Base-by-base conservation (phyloP, 2,888 invertebrate genomes). In the Euzetes globulus region DNA sequence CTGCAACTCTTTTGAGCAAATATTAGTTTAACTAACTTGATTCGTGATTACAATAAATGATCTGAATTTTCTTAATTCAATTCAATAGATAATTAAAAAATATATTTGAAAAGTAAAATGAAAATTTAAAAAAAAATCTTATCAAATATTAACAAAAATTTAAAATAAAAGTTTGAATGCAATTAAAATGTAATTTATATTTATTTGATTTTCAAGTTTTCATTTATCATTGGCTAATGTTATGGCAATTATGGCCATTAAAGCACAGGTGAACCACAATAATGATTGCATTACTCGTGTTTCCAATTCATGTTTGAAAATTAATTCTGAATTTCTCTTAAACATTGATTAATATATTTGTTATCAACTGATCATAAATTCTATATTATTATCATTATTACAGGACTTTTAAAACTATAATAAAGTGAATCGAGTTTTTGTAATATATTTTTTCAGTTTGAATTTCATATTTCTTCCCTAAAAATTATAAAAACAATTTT, bases 181-280 rank as follows among this genome's bases (percentile, higher is more conserved):
- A 58, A 58, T 58, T 58, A 27, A 58, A 58, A 27, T 22, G 13
- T 22, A 58, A 58, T 29, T 27, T 22, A 58, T 27, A 50, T 55
- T 55, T 19, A 13, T 55, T 55, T 58, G 13, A 58, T 58, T 58
- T 58, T 11, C 3, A 27, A 15, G 27, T 29, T 27, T 58, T 58
- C 13, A 29, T 29, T 27, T 27, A 58, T 58, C 27, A 58, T 58
- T 22, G 13, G 15, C 27, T 27, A 58, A 58, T 58, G 29, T 17
- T 58, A 27, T 25, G 13, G 29, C 58, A 58, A 58, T 58, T 58
- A 58, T 17, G 5, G 58, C 27, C 17, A 13, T 27, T 58, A 27
- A 58, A 27, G 58, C 13, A 58, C 58, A 58, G 58, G 58, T 58
- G 58, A 22, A 58, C 29, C 58, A 58, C 27, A 58, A 27, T 50